These are phyloP conservation scores for Heliconius cydno DNA, from an alignment of 2,888 invertebrate species.

Conservation along the genomic window DNA sequence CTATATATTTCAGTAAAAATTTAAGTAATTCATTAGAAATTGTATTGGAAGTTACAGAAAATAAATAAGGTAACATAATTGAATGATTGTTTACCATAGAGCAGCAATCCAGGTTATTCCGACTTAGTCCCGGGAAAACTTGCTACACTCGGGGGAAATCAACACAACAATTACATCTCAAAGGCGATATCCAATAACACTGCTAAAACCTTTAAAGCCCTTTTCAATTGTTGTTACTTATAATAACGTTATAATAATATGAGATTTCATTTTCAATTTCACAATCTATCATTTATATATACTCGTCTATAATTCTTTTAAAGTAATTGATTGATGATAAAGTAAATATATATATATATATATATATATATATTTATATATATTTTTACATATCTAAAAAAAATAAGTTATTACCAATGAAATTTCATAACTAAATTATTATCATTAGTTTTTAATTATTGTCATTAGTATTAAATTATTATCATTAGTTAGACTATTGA, in stretches of 20 bases:
- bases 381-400: too few species aligned
- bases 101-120: slow-evolving; percentile 60
- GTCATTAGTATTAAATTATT: too few species aligned
- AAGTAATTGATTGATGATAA: too few species aligned
- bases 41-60: not conserved
- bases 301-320: too few species aligned
- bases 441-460: too few species aligned
- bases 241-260: slow-evolving; percentile 49
- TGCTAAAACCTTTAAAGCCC: slow-evolving; percentile 65
- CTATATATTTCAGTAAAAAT: too few species aligned
- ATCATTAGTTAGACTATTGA: too few species aligned
- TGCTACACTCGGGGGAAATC: slow-evolving; percentile 76
- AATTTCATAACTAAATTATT: too few species aligned
- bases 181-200: slow-evolving; percentile 76
- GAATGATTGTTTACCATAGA: slow-evolving; percentile 61
- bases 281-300: too few species aligned
- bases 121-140: slow-evolving; percentile 61
- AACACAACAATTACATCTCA: slow-evolving; percentile 79
- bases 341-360: too few species aligned
- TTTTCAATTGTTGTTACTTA: slow-evolving; percentile 49
- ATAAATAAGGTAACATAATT: slow-evolving; percentile 45
- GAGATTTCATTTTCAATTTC: not conserved
- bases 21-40: not conserved
- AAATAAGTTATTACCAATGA: too few species aligned
- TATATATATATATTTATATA: too few species aligned